Percentiles rank a stretch among this genome's conserved stretches.
These are phyloP conservation scores for Doris montereyensis DNA, from an alignment of 2,888 invertebrate genomes.

Conservation along the genomic window DNA sequence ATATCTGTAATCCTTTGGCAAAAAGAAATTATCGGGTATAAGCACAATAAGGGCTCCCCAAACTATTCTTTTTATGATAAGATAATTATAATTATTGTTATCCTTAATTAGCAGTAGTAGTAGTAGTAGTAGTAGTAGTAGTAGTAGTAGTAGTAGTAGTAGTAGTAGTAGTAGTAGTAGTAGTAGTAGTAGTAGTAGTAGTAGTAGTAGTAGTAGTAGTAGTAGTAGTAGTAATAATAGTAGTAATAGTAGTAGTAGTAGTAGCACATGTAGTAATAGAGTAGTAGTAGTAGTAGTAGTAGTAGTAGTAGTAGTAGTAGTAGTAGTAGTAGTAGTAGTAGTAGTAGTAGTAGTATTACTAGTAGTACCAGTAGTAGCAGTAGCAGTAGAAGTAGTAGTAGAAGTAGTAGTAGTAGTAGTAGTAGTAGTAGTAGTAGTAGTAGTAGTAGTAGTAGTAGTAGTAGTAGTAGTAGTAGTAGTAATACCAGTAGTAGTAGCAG, in stretches of 20 bases:
- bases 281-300: neutral
- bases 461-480: neutral
- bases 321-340: neutral
- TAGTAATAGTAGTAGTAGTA: neutral
- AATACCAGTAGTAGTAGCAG: neutral
- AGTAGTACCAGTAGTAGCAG: neutral
- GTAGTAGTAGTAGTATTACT: neutral
- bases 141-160: conserved; percentile 23
- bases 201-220: neutral
- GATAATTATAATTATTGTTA: too few relatives aligned
- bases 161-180: conserved; percentile 17
- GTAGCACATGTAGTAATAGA: too few relatives aligned
- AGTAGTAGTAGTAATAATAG: neutral
- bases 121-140: conserved; percentile 4
- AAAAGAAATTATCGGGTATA: too few relatives aligned
- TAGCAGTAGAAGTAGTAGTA: neutral
- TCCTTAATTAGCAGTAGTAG: too few relatives aligned
- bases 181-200: conserved; percentile 5
- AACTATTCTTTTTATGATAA: neutral
- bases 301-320: neutral
- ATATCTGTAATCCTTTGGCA: too few relatives aligned
- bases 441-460: neutral
- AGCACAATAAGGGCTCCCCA: too few relatives aligned
- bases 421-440: neutral
- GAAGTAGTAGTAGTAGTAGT: neutral